Evolutionary conservation across 2,888 invertebrate species (phyloP).

Genomic region (Rhodophaea formosa): DNA sequence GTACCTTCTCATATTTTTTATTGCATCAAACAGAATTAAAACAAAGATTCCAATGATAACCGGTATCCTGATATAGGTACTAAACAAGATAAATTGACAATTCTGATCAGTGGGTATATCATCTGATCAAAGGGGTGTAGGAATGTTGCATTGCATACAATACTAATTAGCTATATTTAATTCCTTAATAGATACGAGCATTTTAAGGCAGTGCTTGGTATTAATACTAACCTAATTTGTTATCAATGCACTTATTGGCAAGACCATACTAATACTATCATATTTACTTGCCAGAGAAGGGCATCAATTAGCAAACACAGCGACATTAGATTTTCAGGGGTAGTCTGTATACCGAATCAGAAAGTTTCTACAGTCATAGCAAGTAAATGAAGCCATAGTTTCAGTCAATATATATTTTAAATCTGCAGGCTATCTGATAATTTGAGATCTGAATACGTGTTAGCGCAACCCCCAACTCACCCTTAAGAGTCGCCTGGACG

Average conservation of each 20-base stretch:
- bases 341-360: neutral
- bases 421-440: neutral
- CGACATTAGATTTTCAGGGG: neutral
- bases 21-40: no score
- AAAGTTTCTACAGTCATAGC: neutral
- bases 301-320: conserved; percentile 12
- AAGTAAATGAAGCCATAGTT: neutral
- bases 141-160: neutral
- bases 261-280: conserved; percentile 37
- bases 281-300: conserved; percentile 17
- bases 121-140: no score
- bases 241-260: conserved; percentile 46
- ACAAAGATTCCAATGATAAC: no score
- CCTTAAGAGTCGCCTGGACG: no score
- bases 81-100: no score
- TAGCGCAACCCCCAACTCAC: no score
- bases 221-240: conserved; percentile 25
- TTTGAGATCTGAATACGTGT: neutral
- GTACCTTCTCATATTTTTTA: no score
- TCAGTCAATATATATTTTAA: neutral
- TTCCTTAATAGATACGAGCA: conserved; percentile 29
- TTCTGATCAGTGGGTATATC: no score
- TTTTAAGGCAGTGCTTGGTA: conserved; percentile 58
- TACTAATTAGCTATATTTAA: neutral
- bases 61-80: no score